These are phyloP conservation scores for Sphinx pinastri DNA, from an alignment of 2,888 invertebrate genomes.

Conservation along the genomic window DNA sequence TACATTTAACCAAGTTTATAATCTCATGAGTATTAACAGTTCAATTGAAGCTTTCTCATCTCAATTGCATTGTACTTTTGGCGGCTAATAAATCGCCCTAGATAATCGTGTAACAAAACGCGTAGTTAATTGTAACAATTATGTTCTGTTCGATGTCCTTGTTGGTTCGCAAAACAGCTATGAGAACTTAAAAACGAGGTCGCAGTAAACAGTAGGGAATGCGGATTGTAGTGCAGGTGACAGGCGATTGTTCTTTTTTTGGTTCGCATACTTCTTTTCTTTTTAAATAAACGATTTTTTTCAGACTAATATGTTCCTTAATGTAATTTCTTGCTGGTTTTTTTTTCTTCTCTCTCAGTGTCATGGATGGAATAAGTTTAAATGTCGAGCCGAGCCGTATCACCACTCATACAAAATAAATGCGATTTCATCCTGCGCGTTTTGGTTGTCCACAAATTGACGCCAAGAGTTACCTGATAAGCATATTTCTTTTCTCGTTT, in stretches of 20 bases:
- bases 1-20: background rate
- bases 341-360: too few relatives aligned
- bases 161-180: conserved; percentile 40
- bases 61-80: background rate
- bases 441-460: too few relatives aligned
- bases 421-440: too few relatives aligned
- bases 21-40: background rate
- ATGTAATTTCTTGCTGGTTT: too few relatives aligned
- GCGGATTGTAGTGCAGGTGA: background rate
- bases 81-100: conserved; percentile 7
- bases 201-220: conserved; percentile 30
- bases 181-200: conserved; percentile 49
- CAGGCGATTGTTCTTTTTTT: background rate
- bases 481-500: too few relatives aligned
- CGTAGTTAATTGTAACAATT: conserved; percentile 43
- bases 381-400: too few relatives aligned
- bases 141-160: conserved; percentile 42
- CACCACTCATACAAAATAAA: too few relatives aligned
- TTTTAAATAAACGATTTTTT: too few relatives aligned
- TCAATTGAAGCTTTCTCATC: background rate
- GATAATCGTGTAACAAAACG: conserved; percentile 24
- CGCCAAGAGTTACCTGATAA: too few relatives aligned
- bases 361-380: too few relatives aligned
- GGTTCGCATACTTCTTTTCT: too few relatives aligned
- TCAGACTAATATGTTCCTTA: too few relatives aligned